Conservation (phyloP, 2,797 vertebrate genomes). For the Nannoperca obscura region DNA sequence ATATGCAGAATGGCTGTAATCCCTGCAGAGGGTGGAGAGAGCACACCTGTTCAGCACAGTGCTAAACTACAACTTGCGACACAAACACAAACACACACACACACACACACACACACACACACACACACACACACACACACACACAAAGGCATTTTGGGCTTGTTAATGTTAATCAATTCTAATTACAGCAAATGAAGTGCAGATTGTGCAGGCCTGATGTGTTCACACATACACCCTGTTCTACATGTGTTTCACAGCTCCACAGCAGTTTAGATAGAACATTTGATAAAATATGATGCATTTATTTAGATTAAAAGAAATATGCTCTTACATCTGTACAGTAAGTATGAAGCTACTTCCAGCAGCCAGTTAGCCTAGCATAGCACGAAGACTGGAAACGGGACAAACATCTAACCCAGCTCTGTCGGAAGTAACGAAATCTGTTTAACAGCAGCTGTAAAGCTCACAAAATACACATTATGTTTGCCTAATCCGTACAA, state of each 20-base stretch:
- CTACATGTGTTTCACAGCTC: no score
- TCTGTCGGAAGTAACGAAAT: not conserved
- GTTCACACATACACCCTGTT: not conserved
- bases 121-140: not conserved
- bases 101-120: not conserved
- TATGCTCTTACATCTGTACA: no score
- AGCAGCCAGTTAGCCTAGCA: not conserved
- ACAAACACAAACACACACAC: not conserved
- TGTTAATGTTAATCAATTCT: slow-evolving; percentile 25
- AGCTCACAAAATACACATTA: not conserved
- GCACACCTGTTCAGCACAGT: slow-evolving; percentile 48
- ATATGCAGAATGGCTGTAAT: slow-evolving; percentile 10
- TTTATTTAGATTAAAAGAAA: not conserved
- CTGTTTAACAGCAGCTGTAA: not conserved
- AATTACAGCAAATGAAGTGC: slow-evolving; percentile 4
- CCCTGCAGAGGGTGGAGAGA: slow-evolving; percentile 16
- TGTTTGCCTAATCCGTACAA: not conserved
- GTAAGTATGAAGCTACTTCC: not conserved
- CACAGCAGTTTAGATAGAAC: no score
- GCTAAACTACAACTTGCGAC: slow-evolving; percentile 5
- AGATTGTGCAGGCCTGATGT: not conserved
- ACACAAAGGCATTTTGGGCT: not conserved
- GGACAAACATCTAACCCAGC: not conserved
- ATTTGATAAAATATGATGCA: not conserved
- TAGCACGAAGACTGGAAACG: not conserved